These are phyloP conservation scores for Pammene fasciana DNA, from an alignment of 2,888 invertebrate genomes.

Conservation along the genomic window DNA sequence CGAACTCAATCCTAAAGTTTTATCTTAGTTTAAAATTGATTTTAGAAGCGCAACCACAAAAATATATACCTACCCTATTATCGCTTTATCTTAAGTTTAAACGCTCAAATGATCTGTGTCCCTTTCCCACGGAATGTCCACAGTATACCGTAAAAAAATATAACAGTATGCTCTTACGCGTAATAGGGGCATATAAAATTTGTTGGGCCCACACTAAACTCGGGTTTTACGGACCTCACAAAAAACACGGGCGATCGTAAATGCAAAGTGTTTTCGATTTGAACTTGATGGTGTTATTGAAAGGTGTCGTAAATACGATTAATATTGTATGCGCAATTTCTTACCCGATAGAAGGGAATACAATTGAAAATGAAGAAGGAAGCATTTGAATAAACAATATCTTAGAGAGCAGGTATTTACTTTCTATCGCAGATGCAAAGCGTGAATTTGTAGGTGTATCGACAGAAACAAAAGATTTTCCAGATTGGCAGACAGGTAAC, in stretches of 20 bases:
- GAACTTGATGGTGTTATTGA: conserved; percentile 31
- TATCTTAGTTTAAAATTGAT: too few relatives aligned
- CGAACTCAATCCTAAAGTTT: too few relatives aligned
- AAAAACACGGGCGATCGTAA: conserved; percentile 37
- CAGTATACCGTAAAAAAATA: conserved; percentile 54
- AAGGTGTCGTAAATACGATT: conserved; percentile 34
- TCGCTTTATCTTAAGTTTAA: too few relatives aligned
- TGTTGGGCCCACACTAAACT: conserved; percentile 51
- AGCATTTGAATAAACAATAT: too few relatives aligned
- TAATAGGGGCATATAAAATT: conserved; percentile 54
- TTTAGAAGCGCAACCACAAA: too few relatives aligned
- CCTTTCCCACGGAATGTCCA: conserved; percentile 46
- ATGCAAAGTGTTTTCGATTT: conserved; percentile 42
- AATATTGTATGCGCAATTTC: conserved; percentile 31
- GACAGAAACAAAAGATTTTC: too few relatives aligned
- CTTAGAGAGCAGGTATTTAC: too few relatives aligned
- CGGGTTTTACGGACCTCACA: conserved; percentile 43
- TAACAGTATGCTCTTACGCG: conserved; percentile 50
- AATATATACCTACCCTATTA: too few relatives aligned
- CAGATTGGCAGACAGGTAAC: too few relatives aligned
- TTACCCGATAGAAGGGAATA: conserved; percentile 25
- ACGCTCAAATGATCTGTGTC: background rate
- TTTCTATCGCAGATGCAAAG: too few relatives aligned
- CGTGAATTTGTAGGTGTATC: too few relatives aligned
- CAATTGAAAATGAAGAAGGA: background rate